phyloP scores from a whole-genome alignment of 2,113 vertebrate genomes.

The Hucho hucho region DNA sequence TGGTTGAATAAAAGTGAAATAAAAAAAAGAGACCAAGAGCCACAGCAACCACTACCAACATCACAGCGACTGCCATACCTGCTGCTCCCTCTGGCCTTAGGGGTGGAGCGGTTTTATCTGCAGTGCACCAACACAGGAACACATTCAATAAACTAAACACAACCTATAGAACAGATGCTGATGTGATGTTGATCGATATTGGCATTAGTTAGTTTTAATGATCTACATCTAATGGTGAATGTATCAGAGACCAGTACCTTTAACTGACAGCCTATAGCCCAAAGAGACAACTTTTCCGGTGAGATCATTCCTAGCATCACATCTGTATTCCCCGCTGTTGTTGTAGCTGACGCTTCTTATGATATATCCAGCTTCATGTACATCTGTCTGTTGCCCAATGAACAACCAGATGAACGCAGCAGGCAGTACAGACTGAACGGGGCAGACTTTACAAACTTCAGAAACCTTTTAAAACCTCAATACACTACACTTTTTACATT shows the following conservation, averaged over 20 bases:
- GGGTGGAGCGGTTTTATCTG: neutral
- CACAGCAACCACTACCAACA: neutral
- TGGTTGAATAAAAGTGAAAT: no score
- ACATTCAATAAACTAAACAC: neutral
- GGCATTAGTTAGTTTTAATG: no score
- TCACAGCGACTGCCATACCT: slow-evolving; percentile 2
- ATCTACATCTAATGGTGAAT: no score
- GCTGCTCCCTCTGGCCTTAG: slow-evolving; percentile 7
- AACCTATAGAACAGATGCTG: no score
- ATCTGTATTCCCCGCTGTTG: slow-evolving; percentile 36
- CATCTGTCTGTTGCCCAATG: neutral
- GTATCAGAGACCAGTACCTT: slow-evolving; percentile 6
- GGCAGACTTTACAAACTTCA: slow-evolving; percentile 7
- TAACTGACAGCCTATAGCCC: neutral
- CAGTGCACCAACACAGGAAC: neutral
- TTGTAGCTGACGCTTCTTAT: slow-evolving; percentile 2
- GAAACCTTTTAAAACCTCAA: no score
- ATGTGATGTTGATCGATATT: no score
- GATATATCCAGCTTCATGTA: slow-evolving; percentile 7
- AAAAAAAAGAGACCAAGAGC: neutral
- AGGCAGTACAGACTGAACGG: slow-evolving; percentile 14
- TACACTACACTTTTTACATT: no score
- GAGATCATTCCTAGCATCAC: slow-evolving; percentile 25
- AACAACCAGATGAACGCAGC: slow-evolving; percentile 31
- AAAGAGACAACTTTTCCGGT: slow-evolving; percentile 3